phyloP scores from a whole-genome alignment of 2,888 invertebrate genomes.

The Diarsia mendica region DNA sequence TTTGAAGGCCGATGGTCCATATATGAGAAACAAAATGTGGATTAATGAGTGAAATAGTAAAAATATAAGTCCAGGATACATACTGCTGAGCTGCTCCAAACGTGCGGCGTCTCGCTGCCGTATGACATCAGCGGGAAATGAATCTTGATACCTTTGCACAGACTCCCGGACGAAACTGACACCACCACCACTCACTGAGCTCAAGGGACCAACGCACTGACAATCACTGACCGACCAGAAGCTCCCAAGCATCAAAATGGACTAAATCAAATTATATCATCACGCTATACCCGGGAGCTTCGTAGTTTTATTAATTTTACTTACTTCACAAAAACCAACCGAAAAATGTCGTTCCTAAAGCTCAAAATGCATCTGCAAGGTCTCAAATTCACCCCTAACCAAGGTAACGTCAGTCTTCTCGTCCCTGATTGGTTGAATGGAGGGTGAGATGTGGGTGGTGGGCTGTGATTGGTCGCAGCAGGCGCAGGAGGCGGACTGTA shows the following conservation, averaged over 20 bases:
- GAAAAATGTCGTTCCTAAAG: not conserved
- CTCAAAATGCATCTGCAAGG: conserved; percentile 46
- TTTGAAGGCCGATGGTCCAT: too few relatives aligned
- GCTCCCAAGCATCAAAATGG: conserved; percentile 68
- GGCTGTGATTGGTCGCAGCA: conserved; percentile 81
- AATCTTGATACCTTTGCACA: conserved; percentile 86
- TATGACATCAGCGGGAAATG: conserved; percentile 91
- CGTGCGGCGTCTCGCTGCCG: conserved; percentile 89
- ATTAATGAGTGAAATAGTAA: too few relatives aligned
- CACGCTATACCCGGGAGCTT: conserved; percentile 71
- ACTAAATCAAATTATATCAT: conserved; percentile 86
- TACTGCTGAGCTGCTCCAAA: conserved; percentile 89
- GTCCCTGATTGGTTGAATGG: conserved; percentile 76
- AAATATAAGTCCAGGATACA: conserved; percentile 51
- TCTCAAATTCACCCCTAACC: conserved; percentile 72
- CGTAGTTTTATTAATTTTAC: conserved; percentile 78
- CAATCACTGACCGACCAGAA: conserved; percentile 58
- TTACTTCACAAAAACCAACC: conserved; percentile 57
- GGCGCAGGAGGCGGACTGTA: conserved; percentile 80
- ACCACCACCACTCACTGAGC: conserved; percentile 55
- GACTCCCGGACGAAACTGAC: conserved; percentile 72
- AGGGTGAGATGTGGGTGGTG: conserved; percentile 77
- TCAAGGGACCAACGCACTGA: conserved; percentile 11
- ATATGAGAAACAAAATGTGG: too few relatives aligned
- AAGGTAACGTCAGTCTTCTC: conserved; percentile 81